phyloP scores from a whole-genome alignment of 2,113 vertebrate genomes.

The Bathybates hornii region DNA sequence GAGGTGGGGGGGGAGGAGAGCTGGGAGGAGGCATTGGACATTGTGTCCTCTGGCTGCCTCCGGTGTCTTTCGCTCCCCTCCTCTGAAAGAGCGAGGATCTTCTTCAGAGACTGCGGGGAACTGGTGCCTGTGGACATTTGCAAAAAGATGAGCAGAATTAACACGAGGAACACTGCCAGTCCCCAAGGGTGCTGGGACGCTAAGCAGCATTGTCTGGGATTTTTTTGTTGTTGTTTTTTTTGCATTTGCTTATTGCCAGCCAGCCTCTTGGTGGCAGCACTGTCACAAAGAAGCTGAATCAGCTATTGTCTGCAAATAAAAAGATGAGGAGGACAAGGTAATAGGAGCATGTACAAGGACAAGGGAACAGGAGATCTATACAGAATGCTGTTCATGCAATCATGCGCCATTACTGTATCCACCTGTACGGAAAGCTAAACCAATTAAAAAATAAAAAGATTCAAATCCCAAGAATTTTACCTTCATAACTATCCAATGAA shows the following conservation, averaged over 20 bases:
- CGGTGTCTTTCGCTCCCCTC: slow-evolving; percentile 87
- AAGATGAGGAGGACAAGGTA: neutral
- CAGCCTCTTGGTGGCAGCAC: slow-evolving; percentile 47
- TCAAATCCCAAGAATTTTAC: neutral
- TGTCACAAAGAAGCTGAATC: neutral
- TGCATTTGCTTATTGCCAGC: neutral
- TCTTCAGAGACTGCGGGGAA: slow-evolving; percentile 97
- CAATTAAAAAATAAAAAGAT: neutral
- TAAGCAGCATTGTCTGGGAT: slow-evolving; percentile 29
- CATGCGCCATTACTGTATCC: neutral
- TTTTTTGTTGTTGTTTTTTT: neutral
- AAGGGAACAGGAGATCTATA: neutral
- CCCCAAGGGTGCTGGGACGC: neutral
- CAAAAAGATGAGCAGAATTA: slow-evolving; percentile 24
- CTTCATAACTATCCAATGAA: neutral
- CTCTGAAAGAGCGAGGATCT: slow-evolving; percentile 95
- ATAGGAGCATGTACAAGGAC: neutral
- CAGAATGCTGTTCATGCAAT: neutral
- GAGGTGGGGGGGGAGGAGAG: slow-evolving; percentile 92
- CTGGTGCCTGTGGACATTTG: slow-evolving; percentile 81
- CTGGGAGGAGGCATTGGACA: slow-evolving; percentile 87
- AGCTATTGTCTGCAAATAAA: slow-evolving; percentile 20
- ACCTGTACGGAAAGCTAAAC: fast-evolving
- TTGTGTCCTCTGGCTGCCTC: slow-evolving; percentile 81
- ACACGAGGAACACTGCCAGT: neutral